Evolutionary conservation across 2,797 vertebrate species (phyloP).

Genomic region (Xerus rutilus): DNA sequence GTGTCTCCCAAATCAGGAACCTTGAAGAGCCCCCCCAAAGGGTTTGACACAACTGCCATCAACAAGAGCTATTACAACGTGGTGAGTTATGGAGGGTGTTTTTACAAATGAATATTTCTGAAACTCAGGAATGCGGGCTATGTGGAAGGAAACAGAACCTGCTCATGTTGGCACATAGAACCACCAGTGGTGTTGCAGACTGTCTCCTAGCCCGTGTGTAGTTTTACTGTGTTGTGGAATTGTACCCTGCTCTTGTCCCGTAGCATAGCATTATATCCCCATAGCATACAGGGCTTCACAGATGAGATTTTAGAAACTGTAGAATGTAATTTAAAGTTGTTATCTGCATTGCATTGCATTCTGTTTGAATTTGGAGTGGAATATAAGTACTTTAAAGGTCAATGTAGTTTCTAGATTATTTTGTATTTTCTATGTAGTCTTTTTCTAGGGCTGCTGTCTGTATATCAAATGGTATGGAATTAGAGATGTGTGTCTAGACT

Average conservation of each 20-base stretch:
- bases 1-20: conserved; percentile 98
- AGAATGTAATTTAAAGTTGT: no score
- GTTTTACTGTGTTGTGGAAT: not conserved
- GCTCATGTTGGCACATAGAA: accelerated
- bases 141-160: no score
- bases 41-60: conserved; percentile 95
- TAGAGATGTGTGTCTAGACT: not conserved
- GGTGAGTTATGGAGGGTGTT: conserved; percentile 89
- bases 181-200: no score
- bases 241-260: not conserved
- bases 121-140: no score
- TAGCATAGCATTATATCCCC: no score
- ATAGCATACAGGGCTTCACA: not conserved
- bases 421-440: not conserved
- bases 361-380: no score
- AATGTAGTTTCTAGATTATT: not conserved
- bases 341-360: accelerated
- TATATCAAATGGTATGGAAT: accelerated
- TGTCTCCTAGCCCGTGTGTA: not conserved
- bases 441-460: not conserved
- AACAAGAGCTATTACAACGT: conserved; percentile 99
- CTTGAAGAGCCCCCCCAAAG: conserved; percentile 97
- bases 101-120: not conserved
- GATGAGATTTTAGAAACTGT: not conserved
- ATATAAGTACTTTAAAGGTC: not conserved